A percentile compares a stretch with the other conserved stretches of the same genome.
Conservation (phyloP, 2,888 invertebrate genomes). For the Cryptosula pallasiana region DNA sequence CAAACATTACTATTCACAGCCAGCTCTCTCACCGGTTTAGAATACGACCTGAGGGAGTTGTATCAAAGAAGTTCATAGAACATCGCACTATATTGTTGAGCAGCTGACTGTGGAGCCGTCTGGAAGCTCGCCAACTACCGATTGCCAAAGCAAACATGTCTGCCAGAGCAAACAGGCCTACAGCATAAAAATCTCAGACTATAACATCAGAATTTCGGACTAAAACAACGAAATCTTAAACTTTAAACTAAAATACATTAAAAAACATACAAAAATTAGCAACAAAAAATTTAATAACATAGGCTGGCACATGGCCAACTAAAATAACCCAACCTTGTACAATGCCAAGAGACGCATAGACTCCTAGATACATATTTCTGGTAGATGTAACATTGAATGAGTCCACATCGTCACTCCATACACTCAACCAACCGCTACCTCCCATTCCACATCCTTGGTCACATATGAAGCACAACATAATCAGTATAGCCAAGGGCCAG, state of each 20-base stretch:
- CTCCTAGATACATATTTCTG: conserved; percentile 51
- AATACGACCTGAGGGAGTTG: conserved; percentile 53
- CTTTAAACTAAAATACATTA: no score
- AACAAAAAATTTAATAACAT: no score
- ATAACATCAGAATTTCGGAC: no score
- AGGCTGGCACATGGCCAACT: no score
- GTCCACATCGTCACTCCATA: conserved; percentile 48
- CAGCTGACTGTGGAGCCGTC: conserved; percentile 38
- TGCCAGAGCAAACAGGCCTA: conserved; percentile 1
- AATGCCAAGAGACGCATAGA: conserved; percentile 53
- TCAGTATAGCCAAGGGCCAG: conserved; percentile 68
- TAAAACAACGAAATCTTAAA: no score
- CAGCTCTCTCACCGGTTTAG: conserved; percentile 50
- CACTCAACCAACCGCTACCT: conserved; percentile 48
- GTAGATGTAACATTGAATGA: conserved; percentile 35
- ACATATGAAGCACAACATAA: conserved; percentile 59
- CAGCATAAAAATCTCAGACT: no score
- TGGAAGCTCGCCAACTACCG: conserved; percentile 32
- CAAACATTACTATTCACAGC: no score
- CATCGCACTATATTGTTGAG: conserved; percentile 38
- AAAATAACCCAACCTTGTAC: no score
- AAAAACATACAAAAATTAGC: no score
- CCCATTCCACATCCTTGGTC: conserved; percentile 42
- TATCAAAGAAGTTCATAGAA: conserved; percentile 51
- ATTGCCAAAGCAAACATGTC: not conserved